phyloP scores from a whole-genome alignment of 2,797 vertebrate genomes.

The Heterohyrax brucei region DNA sequence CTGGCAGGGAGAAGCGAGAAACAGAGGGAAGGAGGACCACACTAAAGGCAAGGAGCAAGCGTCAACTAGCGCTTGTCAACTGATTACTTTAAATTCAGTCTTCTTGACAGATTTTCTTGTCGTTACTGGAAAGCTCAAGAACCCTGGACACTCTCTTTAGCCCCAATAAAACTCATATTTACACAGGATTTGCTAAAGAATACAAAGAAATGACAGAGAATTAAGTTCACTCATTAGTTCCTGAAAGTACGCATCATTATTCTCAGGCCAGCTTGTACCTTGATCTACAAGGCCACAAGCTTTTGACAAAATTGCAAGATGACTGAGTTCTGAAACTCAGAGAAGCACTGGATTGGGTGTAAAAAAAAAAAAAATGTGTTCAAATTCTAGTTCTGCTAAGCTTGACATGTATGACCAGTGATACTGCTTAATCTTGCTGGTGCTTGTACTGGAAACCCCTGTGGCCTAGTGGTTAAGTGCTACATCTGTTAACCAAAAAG shows the following conservation, averaged over 20 bases:
- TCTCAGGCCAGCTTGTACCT: conserved; percentile 42
- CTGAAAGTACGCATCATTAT: conserved; percentile 34
- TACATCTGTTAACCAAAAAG: too few species aligned
- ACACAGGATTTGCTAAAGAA: conserved; percentile 73
- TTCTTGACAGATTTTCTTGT: conserved; percentile 7
- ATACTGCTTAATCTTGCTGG: neutral
- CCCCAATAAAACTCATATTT: conserved; percentile 71
- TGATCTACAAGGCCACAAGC: conserved; percentile 32
- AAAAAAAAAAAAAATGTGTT: neutral
- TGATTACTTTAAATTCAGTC: neutral
- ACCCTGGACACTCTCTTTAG: conserved; percentile 49
- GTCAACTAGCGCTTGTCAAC: too few species aligned
- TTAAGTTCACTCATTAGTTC: conserved; percentile 46
- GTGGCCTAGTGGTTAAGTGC: too few species aligned
- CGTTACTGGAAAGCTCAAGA: conserved; percentile 80
- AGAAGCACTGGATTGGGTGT: neutral
- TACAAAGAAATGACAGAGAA: conserved; percentile 47
- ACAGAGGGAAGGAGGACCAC: neutral
- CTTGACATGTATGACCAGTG: neutral
- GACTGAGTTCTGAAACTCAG: conserved; percentile 43
- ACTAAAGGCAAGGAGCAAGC: neutral
- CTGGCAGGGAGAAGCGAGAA: neutral
- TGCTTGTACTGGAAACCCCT: neutral
- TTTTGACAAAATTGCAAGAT: conserved; percentile 71
- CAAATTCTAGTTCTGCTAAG: neutral